These are phyloP conservation scores for Arrhopalites spinosus DNA, from an alignment of 2,888 invertebrate genomes.

Conservation along the genomic window DNA sequence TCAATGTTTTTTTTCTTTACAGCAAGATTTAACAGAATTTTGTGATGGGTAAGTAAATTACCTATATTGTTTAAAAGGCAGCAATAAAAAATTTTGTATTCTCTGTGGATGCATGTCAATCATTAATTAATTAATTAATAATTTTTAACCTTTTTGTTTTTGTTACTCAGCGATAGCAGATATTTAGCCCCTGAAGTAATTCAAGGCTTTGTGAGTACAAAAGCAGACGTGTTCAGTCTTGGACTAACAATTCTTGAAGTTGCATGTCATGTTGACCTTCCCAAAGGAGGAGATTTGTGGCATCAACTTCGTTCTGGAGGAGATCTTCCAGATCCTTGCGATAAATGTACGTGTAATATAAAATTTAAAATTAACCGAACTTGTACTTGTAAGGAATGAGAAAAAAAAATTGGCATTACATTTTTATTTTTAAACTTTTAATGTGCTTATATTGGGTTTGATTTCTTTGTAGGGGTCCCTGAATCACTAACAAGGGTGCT, in stretches of 20 bases:
- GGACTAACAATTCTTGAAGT: constrained; percentile 75
- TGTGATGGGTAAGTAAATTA: background rate
- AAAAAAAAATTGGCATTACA: background rate
- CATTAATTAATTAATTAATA: no score
- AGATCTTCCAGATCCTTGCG: constrained; percentile 63
- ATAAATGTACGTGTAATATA: no score
- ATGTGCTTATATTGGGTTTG: no score
- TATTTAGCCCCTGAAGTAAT: constrained; percentile 76
- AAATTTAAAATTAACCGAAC: constrained; percentile 31
- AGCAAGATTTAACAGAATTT: constrained; percentile 64
- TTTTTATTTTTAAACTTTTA: no score
- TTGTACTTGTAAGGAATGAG: background rate
- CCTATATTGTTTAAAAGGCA: no score
- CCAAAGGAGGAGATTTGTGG: constrained; percentile 72
- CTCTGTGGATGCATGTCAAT: no score
- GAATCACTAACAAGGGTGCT: constrained; percentile 64
- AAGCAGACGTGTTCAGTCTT: constrained; percentile 76
- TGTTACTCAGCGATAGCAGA: constrained; percentile 76
- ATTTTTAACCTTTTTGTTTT: no score
- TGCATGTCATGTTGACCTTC: constrained; percentile 72
- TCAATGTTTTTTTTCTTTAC: constrained; percentile 43
- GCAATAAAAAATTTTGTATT: no score
- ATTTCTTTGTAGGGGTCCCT: constrained; percentile 61
- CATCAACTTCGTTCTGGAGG: constrained; percentile 66
- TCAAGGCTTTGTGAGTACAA: constrained; percentile 68